phyloP scores from a whole-genome alignment of 1,140 invertebrate genomes.

The Venturia canescens region DNA sequence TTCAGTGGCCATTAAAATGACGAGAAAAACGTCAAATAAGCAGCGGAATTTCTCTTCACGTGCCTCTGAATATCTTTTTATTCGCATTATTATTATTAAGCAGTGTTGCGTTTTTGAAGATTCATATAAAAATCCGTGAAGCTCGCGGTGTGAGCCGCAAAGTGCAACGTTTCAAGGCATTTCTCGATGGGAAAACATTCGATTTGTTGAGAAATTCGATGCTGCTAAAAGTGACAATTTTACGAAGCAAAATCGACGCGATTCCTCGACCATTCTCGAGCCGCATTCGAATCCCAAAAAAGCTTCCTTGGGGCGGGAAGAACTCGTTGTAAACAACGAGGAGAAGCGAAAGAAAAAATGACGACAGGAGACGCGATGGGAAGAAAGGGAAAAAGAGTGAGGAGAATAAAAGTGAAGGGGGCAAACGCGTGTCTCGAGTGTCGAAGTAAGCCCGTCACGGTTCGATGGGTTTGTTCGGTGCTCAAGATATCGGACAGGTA shows the following conservation, averaged over 20 bases:
- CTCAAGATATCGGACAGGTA: constrained; percentile 31
- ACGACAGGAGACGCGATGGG: neutral
- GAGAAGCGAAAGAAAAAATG: neutral
- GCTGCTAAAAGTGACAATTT: too few species aligned
- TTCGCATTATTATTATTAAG: too few species aligned
- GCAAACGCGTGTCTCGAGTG: constrained; percentile 59
- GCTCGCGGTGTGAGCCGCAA: too few species aligned
- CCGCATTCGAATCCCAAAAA: too few species aligned
- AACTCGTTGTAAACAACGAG: constrained; percentile 41
- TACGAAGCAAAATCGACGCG: too few species aligned
- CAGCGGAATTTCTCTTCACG: constrained; percentile 40
- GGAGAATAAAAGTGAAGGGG: constrained; percentile 25
- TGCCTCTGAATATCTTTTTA: too few species aligned
- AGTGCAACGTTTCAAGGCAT: too few species aligned
- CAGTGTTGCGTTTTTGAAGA: too few species aligned
- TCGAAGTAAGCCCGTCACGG: constrained; percentile 44
- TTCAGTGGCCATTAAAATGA: neutral
- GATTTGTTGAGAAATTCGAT: too few species aligned
- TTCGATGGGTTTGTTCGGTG: constrained; percentile 13
- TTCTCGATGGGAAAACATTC: too few species aligned
- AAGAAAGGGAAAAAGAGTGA: constrained; percentile 32
- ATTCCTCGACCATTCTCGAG: too few species aligned
- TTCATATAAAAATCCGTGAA: too few species aligned
- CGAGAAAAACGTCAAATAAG: neutral
- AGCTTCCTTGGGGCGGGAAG: constrained; percentile 46